These are phyloP conservation scores for Diadegma fenestrale DNA, from an alignment of 2,888 invertebrate genomes.

Conservation along the genomic window DNA sequence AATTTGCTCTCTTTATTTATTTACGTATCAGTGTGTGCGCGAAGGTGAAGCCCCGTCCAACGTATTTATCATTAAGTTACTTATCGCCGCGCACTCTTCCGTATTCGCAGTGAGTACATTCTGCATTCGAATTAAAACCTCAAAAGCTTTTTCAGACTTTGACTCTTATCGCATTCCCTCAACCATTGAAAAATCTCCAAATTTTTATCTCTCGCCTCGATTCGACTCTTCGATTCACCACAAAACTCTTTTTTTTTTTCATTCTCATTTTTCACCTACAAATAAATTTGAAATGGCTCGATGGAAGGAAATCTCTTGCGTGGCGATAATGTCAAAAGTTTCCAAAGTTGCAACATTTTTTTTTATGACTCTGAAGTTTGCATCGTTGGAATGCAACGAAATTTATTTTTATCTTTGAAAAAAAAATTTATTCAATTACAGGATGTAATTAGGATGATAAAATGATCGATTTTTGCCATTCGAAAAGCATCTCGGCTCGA, in stretches of 20 bases:
- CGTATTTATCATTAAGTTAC: not conserved
- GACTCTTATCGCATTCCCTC: not conserved
- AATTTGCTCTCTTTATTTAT: constrained; percentile 1
- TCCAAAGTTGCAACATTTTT: not conserved
- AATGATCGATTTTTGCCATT: too few species aligned
- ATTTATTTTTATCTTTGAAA: too few species aligned
- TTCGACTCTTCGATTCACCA: too few species aligned
- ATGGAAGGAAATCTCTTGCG: too few species aligned
- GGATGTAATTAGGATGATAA: too few species aligned
- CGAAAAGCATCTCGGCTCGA: too few species aligned
- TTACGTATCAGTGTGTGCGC: constrained; percentile 7
- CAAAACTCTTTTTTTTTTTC: too few species aligned
- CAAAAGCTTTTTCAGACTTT: not conserved
- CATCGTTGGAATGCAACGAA: too few species aligned
- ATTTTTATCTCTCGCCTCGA: not conserved
- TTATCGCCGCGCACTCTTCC: not conserved
- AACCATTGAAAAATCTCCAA: not conserved
- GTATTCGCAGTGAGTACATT: constrained; percentile 16
- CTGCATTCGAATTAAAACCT: not conserved
- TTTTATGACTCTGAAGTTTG: too few species aligned
- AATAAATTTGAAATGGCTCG: too few species aligned
- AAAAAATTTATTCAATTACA: too few species aligned
- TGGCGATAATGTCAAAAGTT: not conserved
- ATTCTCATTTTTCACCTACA: too few species aligned
- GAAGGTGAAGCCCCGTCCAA: constrained; percentile 1